phyloP scores from a whole-genome alignment of 2,888 invertebrate species.

The Chymomyza caudatula region DNA sequence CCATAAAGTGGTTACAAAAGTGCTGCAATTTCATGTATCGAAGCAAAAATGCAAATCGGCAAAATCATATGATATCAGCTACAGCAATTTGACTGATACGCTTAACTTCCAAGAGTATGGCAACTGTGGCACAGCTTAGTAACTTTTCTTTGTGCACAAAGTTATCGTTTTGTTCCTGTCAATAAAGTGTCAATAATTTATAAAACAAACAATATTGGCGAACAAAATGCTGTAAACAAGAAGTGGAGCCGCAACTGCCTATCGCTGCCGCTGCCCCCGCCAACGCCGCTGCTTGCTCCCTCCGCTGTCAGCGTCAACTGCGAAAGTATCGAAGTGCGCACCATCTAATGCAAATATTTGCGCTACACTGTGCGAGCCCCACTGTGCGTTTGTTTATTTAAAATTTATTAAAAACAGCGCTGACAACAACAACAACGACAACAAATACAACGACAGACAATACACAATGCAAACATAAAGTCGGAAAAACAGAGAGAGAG shows the following conservation, averaged over 20 bases:
- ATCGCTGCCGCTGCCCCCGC: background rate
- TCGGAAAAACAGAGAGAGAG: conserved; percentile 18
- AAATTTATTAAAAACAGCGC: conserved; percentile 64
- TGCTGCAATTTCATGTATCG: too few relatives aligned
- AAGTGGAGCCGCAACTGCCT: background rate
- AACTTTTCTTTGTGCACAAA: background rate
- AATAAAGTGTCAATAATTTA: conserved; percentile 73
- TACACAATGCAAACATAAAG: background rate
- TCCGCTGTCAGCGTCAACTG: background rate
- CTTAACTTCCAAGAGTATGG: background rate
- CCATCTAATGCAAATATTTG: conserved; percentile 69
- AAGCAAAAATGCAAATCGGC: background rate
- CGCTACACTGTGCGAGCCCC: conserved; percentile 29
- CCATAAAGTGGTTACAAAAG: background rate
- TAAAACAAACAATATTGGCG: conserved; percentile 65
- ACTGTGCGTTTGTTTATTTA: conserved; percentile 56
- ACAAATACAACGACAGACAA: conserved; percentile 9
- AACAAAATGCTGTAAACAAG: conserved; percentile 53
- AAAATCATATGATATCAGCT: background rate
- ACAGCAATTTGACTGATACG: background rate
- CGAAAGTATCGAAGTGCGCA: conserved; percentile 40
- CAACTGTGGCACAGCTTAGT: background rate
- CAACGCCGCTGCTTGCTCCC: background rate
- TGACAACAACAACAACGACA: conserved; percentile 17
- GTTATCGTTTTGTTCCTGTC: conserved; percentile 37